Percentiles rank a stretch among this genome's conserved stretches.
These are phyloP conservation scores for Metallyticus violacea DNA, from an alignment of 2,888 invertebrate genomes.

Conservation along the genomic window DNA sequence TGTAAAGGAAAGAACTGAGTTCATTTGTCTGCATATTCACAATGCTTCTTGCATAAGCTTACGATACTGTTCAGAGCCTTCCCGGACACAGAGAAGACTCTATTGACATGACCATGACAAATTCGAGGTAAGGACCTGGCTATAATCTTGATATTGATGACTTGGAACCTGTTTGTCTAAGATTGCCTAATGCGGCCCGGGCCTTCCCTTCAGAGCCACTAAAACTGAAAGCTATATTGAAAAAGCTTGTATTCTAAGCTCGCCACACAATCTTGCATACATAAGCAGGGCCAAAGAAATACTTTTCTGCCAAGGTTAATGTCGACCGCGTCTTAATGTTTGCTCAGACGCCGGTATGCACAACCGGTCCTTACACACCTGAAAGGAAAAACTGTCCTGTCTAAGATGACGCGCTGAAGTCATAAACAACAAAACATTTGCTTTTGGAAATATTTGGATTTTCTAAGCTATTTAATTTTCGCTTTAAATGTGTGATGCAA, in stretches of 20 bases:
- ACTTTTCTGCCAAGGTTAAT: not conserved
- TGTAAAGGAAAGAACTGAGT: too few species aligned
- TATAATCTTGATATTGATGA: not conserved
- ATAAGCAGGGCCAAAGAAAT: not conserved
- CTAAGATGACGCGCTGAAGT: too few species aligned
- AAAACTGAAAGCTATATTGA: not conserved
- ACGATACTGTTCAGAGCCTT: not conserved
- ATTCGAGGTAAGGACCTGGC: not conserved
- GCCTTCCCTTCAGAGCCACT: not conserved
- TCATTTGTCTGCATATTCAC: too few species aligned
- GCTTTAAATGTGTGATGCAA: too few species aligned
- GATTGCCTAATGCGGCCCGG: not conserved
- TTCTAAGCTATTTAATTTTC: too few species aligned
- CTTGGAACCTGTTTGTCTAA: not conserved
- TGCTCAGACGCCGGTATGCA: not conserved
- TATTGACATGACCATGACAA: too few species aligned
- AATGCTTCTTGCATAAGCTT: too few species aligned
- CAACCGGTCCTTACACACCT: not conserved
- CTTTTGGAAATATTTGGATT: too few species aligned
- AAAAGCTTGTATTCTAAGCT: not conserved
- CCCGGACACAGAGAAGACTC: too few species aligned
- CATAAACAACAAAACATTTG: too few species aligned
- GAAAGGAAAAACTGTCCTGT: too few species aligned
- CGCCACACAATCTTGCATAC: not conserved
- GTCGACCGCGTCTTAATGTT: not conserved